Percentiles rank a stretch among this genome's conserved stretches.
Evolutionary conservation across 2,888 invertebrate species (phyloP).

Genomic region (Standfussiana lucernea): DNA sequence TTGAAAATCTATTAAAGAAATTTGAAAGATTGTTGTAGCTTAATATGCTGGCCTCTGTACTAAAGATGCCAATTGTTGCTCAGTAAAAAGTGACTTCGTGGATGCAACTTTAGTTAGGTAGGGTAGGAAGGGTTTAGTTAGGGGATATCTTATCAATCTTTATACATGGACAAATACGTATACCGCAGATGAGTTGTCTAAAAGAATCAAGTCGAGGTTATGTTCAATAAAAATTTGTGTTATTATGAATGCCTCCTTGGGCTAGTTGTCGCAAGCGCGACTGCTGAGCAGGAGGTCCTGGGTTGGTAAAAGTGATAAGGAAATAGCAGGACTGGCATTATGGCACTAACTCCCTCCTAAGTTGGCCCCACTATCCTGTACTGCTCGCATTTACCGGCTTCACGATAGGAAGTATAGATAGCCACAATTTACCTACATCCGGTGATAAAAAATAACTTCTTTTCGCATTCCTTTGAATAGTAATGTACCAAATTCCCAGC

Average conservation of each 20-base stretch:
- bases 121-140: too few species aligned
- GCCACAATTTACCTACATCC: slow-evolving; percentile 18
- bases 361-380: not conserved
- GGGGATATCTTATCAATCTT: slow-evolving; percentile 1
- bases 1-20: too few species aligned
- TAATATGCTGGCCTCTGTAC: too few species aligned
- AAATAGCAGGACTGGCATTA: not conserved
- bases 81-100: not conserved
- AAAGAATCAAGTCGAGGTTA: not conserved
- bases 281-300: too few species aligned
- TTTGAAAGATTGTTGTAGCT: too few species aligned
- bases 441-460: not conserved
- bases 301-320: not conserved
- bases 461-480: not conserved
- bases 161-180: not conserved
- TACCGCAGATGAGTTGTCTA: too few species aligned
- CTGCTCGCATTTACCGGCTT: not conserved
- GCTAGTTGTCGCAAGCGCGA: not conserved
- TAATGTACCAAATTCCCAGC: not conserved
- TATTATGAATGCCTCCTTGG: not conserved
- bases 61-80: not conserved
- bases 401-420: slow-evolving; percentile 24
- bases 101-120: not conserved
- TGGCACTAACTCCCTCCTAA: slow-evolving; percentile 7
- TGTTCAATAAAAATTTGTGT: not conserved